phyloP scores from a whole-genome alignment of 2,797 vertebrate genomes.

The Silurus lanzhouensis region DNA sequence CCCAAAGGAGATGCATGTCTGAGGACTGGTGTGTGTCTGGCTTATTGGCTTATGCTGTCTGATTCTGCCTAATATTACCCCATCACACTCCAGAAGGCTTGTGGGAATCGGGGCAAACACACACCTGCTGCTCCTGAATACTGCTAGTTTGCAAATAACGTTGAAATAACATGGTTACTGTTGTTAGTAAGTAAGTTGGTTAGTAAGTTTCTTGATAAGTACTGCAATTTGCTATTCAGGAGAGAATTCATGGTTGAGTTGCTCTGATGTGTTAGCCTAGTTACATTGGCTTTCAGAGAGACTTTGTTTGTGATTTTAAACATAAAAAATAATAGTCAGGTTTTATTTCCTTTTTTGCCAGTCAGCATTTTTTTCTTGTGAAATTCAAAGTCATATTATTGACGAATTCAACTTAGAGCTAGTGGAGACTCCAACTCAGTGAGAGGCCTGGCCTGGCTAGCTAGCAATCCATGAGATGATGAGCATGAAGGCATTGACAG shows the following conservation, averaged over 20 bases:
- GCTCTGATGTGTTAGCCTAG: not conserved
- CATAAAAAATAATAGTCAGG: not conserved
- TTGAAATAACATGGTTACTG: not conserved
- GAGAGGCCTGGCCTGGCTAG: not conserved
- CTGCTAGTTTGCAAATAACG: not conserved
- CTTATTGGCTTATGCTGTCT: constrained; percentile 37
- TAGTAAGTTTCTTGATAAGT: not conserved
- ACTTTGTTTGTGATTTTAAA: not conserved
- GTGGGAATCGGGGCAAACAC: constrained; percentile 7
- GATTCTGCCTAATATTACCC: constrained; percentile 35
- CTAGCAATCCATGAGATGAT: not conserved
- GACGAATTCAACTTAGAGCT: not conserved
- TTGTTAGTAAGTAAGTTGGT: not conserved
- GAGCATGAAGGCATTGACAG: not conserved
- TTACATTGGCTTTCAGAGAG: not conserved
- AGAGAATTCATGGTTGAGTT: not conserved
- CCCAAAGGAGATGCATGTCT: constrained; percentile 43
- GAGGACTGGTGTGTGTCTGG: constrained; percentile 44
- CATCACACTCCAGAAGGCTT: constrained; percentile 18
- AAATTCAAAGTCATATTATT: not conserved
- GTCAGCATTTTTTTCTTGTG: not conserved
- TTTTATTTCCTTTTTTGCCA: not conserved
- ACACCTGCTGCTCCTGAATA: constrained; percentile 31
- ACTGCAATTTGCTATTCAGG: not conserved
- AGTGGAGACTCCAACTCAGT: not conserved